Conservation (phyloP, 2,797 vertebrate species). For the Neosalanx taihuensis region DNA sequence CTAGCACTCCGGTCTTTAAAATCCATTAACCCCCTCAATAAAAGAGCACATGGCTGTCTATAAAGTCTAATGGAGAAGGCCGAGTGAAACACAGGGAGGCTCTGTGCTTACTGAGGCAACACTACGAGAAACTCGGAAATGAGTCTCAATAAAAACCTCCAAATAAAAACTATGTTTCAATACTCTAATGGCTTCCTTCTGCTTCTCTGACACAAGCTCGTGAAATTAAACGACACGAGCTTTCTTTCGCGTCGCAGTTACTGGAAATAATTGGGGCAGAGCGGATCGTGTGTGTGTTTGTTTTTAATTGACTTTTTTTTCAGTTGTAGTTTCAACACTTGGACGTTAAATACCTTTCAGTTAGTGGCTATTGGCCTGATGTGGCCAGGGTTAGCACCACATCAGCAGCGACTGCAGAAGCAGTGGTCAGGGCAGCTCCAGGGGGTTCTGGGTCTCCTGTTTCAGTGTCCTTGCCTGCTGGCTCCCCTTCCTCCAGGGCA, state of each 20-base stretch:
- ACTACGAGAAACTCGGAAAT: conserved; percentile 62
- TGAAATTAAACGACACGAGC: conserved; percentile 35
- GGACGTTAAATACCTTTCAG: no score
- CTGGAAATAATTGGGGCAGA: not conserved
- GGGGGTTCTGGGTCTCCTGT: not conserved
- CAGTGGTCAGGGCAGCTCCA: no score
- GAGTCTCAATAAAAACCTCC: conserved; percentile 61
- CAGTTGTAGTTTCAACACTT: no score
- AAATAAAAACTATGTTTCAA: conserved; percentile 55
- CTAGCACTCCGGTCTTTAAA: conserved; percentile 67
- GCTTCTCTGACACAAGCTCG: conserved; percentile 37
- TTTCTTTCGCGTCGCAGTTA: not conserved
- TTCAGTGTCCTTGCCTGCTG: conserved; percentile 22
- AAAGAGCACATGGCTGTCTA: conserved; percentile 75
- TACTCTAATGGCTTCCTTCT: conserved; percentile 41
- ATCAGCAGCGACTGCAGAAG: not conserved
- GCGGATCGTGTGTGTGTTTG: not conserved
- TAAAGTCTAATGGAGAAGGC: conserved; percentile 72
- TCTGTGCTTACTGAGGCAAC: conserved; percentile 46
- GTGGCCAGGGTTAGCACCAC: not conserved
- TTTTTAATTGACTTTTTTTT: no score
- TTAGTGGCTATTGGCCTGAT: no score
- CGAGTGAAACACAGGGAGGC: conserved; percentile 53
- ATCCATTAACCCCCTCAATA: conserved; percentile 74
- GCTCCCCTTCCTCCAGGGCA: no score